phyloP scores from a whole-genome alignment of 2,113 vertebrate genomes.

The Aspidoscelis tigris region DNA sequence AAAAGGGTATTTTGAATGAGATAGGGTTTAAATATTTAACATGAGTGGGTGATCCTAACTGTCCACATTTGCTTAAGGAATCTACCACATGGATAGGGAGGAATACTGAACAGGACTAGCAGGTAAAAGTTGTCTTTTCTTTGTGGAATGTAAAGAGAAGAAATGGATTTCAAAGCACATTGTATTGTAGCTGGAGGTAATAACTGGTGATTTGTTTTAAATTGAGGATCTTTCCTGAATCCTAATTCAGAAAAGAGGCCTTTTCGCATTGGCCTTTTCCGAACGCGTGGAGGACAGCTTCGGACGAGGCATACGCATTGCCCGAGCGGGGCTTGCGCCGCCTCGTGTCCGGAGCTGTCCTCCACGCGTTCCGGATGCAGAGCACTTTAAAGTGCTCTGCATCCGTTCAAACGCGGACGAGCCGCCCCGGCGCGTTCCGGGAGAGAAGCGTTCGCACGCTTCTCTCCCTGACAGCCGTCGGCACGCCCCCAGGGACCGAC shows the following conservation, averaged over 20 bases:
- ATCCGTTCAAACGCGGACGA: no score
- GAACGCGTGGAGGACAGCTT: no score
- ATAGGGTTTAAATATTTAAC: neutral
- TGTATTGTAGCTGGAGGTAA: slow-evolving; percentile 57
- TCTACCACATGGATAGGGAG: neutral
- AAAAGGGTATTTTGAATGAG: neutral
- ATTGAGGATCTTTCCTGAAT: slow-evolving; percentile 29
- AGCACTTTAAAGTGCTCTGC: no score
- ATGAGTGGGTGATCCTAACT: neutral
- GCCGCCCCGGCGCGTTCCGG: no score
- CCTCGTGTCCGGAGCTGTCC: no score
- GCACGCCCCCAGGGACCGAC: no score
- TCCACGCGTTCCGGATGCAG: no score
- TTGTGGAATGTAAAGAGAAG: slow-evolving; percentile 52
- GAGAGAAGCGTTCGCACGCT: no score
- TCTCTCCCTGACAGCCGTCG: no score
- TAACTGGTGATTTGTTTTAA: slow-evolving; percentile 59
- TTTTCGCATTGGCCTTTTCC: no score
- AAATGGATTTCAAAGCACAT: slow-evolving; percentile 56
- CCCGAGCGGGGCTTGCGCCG: no score
- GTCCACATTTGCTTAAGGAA: neutral
- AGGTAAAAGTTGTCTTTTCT: slow-evolving; percentile 45
- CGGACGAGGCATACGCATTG: no score
- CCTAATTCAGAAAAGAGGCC: slow-evolving; percentile 40
- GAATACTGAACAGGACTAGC: slow-evolving; percentile 54